phyloP scores from a whole-genome alignment of 2,888 invertebrate genomes.

The Capitulum mitella region DNA sequence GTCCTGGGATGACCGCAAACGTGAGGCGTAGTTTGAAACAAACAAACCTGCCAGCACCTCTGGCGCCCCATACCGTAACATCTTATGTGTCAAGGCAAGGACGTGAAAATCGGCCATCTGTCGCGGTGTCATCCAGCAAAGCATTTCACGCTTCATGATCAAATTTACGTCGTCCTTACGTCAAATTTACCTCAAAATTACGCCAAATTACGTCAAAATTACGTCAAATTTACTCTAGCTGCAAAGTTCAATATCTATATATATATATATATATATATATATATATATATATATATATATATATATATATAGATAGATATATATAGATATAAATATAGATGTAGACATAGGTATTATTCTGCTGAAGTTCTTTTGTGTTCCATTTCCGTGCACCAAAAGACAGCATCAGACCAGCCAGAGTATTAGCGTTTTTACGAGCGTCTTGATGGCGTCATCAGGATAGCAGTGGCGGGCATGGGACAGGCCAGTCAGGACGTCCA shows the following conservation, averaged over 20 bases:
- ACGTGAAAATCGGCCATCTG: background rate
- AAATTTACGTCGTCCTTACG: background rate
- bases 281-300: too few species aligned
- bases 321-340: too few species aligned
- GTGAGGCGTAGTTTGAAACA: background rate
- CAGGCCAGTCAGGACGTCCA: background rate
- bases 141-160: too few species aligned
- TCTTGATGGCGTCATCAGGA: too few species aligned
- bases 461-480: too few species aligned
- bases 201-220: too few species aligned
- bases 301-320: too few species aligned
- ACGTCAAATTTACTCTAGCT: background rate
- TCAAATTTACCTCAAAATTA: too few species aligned
- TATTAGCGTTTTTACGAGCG: too few species aligned
- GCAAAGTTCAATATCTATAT: background rate
- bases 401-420: background rate
- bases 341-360: background rate
- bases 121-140: background rate
- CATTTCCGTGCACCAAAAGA: background rate
- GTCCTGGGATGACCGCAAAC: background rate
- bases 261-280: too few species aligned
- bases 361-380: background rate
- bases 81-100: background rate
- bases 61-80: background rate
- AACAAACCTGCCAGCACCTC: background rate